phyloP scores from a whole-genome alignment of 2,797 vertebrate species.

The Centropyge bicolor region DNA sequence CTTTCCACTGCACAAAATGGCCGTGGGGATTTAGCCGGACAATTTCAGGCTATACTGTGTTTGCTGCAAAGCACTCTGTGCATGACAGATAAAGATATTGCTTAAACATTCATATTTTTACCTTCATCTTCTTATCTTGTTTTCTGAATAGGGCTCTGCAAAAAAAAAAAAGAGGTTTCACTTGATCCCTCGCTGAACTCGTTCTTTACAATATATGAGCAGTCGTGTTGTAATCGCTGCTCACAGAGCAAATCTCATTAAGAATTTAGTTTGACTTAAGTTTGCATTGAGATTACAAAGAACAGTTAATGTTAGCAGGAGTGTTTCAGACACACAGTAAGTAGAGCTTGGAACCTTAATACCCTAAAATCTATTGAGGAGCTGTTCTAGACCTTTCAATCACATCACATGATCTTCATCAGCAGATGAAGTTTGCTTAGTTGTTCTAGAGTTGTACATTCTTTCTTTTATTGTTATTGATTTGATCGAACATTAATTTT shows the following conservation, averaged over 20 bases:
- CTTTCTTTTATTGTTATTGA: not conserved
- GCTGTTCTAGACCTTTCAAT: constrained; percentile 31
- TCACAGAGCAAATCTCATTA: constrained; percentile 25
- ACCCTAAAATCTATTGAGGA: constrained; percentile 10
- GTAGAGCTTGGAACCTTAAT: constrained; percentile 12
- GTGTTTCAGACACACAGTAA: constrained; percentile 4
- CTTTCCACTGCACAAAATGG: constrained; percentile 55
- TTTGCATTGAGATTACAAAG: constrained; percentile 26
- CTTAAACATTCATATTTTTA: constrained; percentile 56
- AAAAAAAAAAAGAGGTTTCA: constrained; percentile 5
- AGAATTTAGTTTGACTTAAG: not conserved
- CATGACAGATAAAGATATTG: constrained; percentile 55
- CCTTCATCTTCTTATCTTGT: constrained; percentile 46
- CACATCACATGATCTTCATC: constrained; percentile 12
- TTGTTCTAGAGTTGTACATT: constrained; percentile 11
- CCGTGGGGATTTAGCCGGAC: constrained; percentile 41
- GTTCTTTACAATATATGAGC: constrained; percentile 5
- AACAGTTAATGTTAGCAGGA: not conserved
- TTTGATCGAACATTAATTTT: not conserved
- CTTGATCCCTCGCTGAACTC: constrained; percentile 6
- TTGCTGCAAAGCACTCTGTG: constrained; percentile 43
- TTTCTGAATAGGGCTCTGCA: constrained; percentile 21
- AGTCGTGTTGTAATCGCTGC: constrained; percentile 8
- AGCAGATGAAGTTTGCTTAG: not conserved
- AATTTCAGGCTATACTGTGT: constrained; percentile 40